These are phyloP conservation scores for Todiramphus chloris DNA, from an alignment of 2,113 vertebrate species.

Conservation along the genomic window DNA sequence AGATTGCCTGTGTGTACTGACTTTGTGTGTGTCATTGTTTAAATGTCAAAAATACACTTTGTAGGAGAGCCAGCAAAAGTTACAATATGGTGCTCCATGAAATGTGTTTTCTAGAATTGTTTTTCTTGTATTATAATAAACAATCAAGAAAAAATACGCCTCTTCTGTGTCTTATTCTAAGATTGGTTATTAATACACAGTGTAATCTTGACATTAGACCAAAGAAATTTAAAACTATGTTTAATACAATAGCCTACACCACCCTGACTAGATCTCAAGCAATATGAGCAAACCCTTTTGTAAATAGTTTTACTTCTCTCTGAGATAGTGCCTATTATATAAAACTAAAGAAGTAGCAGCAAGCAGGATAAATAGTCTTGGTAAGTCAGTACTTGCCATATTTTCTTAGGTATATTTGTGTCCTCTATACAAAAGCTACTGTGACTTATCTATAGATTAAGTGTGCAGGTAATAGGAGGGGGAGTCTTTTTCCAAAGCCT, in stretches of 20 bases:
- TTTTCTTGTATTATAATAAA: constrained; percentile 79
- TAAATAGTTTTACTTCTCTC: background rate
- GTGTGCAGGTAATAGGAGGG: background rate
- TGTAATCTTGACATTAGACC: background rate
- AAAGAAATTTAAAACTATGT: background rate
- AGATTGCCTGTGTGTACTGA: constrained; percentile 52
- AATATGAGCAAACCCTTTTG: background rate
- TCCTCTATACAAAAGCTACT: background rate
- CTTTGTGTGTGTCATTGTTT: constrained; percentile 68
- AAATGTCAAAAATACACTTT: constrained; percentile 68
- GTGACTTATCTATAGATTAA: background rate
- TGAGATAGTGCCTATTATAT: background rate
- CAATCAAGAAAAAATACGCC: constrained; percentile 58
- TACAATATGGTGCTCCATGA: constrained; percentile 77
- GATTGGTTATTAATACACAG: background rate
- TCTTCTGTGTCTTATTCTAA: constrained; percentile 49
- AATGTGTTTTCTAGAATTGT: constrained; percentile 76
- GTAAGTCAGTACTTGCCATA: background rate
- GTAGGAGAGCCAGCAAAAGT: constrained; percentile 74
- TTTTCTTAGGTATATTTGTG: background rate
- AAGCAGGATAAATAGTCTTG: background rate
- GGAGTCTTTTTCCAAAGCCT: background rate
- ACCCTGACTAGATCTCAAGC: background rate
- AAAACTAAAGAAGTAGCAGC: background rate
- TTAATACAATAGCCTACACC: background rate